These are phyloP conservation scores for Amphipoea oculea DNA, from an alignment of 2,888 invertebrate species.

Conservation along the genomic window DNA sequence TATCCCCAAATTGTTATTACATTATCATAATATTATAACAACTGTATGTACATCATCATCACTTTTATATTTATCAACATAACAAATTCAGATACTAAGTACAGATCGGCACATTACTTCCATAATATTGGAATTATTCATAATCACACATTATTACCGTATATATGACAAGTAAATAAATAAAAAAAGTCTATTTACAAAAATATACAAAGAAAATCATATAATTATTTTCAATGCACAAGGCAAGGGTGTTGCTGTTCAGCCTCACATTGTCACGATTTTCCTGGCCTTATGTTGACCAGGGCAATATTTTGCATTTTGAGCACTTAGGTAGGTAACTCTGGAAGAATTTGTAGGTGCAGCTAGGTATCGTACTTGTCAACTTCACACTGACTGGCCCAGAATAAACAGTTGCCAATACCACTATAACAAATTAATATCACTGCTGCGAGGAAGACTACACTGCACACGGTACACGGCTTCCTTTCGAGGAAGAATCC, in stretches of 20 bases:
- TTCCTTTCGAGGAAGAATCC: constrained; percentile 99
- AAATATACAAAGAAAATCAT: constrained; percentile 76
- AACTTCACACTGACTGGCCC: constrained; percentile 95
- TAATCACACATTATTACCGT: constrained; percentile 58
- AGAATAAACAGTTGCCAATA: constrained; percentile 98
- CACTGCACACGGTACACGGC: constrained; percentile 99
- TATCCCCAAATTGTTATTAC: constrained; percentile 74
- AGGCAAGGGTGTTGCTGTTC: constrained; percentile 57
- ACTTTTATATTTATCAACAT: constrained; percentile 77
- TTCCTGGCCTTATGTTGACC: constrained; percentile 68
- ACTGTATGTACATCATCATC: constrained; percentile 84
- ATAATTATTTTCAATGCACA: constrained; percentile 54
- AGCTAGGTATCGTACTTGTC: constrained; percentile 90
- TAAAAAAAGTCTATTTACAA: constrained; percentile 82
- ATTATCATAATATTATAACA: constrained; percentile 76
- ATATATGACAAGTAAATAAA: constrained; percentile 57
- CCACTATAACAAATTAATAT: constrained; percentile 99
- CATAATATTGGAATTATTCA: constrained; percentile 57
- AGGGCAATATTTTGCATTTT: constrained; percentile 80
- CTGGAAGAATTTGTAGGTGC: constrained; percentile 69
- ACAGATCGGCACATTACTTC: constrained; percentile 77
- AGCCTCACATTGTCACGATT: constrained; percentile 58
- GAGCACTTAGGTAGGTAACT: constrained; percentile 79
- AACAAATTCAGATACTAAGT: constrained; percentile 82
- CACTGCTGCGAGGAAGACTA: constrained; percentile 98